Evolutionary conservation across 30 jellyfish, hydroid and myxozoan genomes (phyloP), one percentile per base, ranked within the genome.

Genomic region (Aurelia coerulea): DNA sequence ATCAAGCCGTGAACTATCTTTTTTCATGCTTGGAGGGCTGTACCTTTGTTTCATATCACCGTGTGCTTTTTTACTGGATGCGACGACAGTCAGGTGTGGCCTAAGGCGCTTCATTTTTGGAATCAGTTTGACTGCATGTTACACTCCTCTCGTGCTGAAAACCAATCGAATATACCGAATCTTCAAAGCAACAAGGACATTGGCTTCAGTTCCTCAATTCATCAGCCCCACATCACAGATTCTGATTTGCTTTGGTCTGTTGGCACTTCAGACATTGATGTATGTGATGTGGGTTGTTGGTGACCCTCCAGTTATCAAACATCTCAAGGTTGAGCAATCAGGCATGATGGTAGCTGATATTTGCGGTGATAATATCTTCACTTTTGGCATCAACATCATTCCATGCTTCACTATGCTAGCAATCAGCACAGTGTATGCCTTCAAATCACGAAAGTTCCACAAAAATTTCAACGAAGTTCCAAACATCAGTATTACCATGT

Each of bases 91-190:
- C 66, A 59, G 84, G 16, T 92, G 98, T 63, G 89, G 81, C 15
- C 66, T 74, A 31, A 85, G 83, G 53, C 86, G 90, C 15, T 51
- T 93, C 68, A 88, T 93, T 35, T 72, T 85, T 42, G 98, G 98
- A 59, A 72, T 93, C 54, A 73, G 96, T 39, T 76, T 88, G 71
- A 80, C 97, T 11, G 77, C 79, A 4, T 93, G 98, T 67, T 93
- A 85, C 83, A 90, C 98, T 13, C 98, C 98, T 1, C 90, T 93
- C 8, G 77, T 93, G 74, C 81, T 93, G 79, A 87, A 87, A 79
- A 78, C 92, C 19, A 93, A 83, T 64, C 87, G 98, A 32, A 79
- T 93, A 37, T 93, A 93, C 83, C 74, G 97, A 83, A 88, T 83
- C 19, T 88, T 88, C 83, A 81, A 58, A 23, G 86, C 96, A 32